phyloP scores from a whole-genome alignment of 2,797 vertebrate species.

The Florisuga fusca region DNA sequence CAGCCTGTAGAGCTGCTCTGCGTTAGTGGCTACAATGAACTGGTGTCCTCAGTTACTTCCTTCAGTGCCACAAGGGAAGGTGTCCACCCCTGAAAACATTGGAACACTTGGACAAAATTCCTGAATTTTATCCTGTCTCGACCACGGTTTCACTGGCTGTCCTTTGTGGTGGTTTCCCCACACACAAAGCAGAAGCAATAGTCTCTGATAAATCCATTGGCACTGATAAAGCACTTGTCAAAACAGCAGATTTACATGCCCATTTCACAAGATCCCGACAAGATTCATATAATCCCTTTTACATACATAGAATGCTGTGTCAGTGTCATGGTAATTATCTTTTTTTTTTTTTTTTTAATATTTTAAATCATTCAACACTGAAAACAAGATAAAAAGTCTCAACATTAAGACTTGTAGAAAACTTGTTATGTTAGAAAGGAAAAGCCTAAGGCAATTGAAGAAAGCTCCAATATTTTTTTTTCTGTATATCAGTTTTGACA shows the following conservation, averaged over 20 bases:
- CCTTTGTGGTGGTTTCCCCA: neutral
- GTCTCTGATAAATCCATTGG: neutral
- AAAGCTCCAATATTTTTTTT: neutral
- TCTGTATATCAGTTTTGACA: neutral
- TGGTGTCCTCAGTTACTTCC: neutral
- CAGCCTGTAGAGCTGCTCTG: neutral
- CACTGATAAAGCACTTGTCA: neutral
- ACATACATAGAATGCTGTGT: neutral
- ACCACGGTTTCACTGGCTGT: neutral
- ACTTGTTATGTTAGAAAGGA: neutral
- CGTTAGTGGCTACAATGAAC: neutral
- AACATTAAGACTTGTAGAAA: neutral
- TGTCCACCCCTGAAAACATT: neutral
- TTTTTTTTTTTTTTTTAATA: neutral
- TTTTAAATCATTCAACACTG: neutral
- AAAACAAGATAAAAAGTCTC: constrained; percentile 2
- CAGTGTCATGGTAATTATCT: neutral
- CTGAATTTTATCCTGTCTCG: neutral
- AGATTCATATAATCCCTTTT: constrained; percentile 4
- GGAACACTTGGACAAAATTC: neutral
- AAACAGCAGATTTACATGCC: neutral
- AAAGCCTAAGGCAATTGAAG: neutral
- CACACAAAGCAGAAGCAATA: neutral
- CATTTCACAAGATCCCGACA: neutral
- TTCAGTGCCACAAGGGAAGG: fast-evolving